Conservation (phyloP, 2,797 vertebrate species). For the Brotula barbata region DNA sequence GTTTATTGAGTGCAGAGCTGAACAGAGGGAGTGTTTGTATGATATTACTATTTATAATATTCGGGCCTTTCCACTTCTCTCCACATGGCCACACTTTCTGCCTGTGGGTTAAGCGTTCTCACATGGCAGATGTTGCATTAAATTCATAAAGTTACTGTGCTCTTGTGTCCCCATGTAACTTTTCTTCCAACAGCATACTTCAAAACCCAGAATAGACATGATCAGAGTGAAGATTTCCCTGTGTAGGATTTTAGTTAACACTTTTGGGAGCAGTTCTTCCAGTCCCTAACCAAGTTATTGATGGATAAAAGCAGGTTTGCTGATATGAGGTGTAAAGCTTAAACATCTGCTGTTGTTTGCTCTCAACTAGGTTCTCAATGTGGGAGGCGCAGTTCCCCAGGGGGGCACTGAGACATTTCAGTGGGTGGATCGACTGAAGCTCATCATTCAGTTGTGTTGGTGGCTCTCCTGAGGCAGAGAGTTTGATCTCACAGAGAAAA, state of each 20-base stretch:
- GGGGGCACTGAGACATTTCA: too few species aligned
- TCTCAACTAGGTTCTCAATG: neutral
- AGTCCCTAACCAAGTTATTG: slow-evolving; percentile 26
- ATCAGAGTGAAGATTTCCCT: slow-evolving; percentile 28
- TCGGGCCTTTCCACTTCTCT: slow-evolving; percentile 30
- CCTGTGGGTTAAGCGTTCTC: slow-evolving; percentile 9
- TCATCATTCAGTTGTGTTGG: too few species aligned
- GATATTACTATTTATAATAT: neutral
- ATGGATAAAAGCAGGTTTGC: slow-evolving; percentile 25
- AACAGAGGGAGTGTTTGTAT: neutral
- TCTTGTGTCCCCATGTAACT: slow-evolving; percentile 37
- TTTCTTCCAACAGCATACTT: slow-evolving; percentile 32
- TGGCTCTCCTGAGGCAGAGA: too few species aligned
- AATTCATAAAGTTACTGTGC: slow-evolving; percentile 17
- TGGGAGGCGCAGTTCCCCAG: too few species aligned
- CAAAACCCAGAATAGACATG: slow-evolving; percentile 14
- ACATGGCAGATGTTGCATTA: slow-evolving; percentile 11
- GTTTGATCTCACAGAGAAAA: too few species aligned
- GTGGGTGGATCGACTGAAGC: too few species aligned
- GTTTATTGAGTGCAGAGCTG: neutral
- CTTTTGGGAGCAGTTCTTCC: slow-evolving; percentile 31
- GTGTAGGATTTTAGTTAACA: slow-evolving; percentile 14
- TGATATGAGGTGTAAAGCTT: neutral
- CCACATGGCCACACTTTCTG: slow-evolving; percentile 36
- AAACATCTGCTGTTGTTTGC: slow-evolving; percentile 24